phyloP scores from a whole-genome alignment of 2,797 vertebrate species.

The Siniperca obscura region DNA sequence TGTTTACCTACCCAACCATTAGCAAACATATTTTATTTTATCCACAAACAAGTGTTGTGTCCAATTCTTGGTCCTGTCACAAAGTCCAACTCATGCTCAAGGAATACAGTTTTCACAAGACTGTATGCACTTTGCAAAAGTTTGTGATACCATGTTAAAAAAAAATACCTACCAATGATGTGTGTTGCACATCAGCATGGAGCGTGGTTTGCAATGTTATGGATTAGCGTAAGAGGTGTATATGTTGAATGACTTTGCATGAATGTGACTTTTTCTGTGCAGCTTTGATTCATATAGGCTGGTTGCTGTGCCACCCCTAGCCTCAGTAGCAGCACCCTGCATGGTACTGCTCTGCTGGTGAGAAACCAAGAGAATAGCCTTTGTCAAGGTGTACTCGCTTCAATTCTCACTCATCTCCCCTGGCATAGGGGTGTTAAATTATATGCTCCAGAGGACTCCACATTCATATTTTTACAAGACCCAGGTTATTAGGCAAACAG shows the following conservation, averaged over 20 bases:
- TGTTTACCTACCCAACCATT: background rate
- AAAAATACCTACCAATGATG: background rate
- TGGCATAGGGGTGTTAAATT: conserved; percentile 87
- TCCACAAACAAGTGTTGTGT: background rate
- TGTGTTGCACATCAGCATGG: conserved; percentile 21
- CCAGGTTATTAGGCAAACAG: conserved; percentile 86
- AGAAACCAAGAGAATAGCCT: conserved; percentile 84
- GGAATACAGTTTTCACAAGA: background rate
- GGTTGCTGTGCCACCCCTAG: conserved; percentile 55
- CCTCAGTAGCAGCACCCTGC: conserved; percentile 66
- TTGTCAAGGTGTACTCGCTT: conserved; percentile 86
- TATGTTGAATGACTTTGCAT: conserved; percentile 40
- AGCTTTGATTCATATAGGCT: conserved; percentile 62
- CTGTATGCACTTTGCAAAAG: background rate
- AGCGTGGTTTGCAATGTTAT: conserved; percentile 42
- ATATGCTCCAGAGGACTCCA: conserved; percentile 82
- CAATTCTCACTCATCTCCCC: conserved; percentile 90
- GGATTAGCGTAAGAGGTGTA: conserved; percentile 33
- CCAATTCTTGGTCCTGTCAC: background rate
- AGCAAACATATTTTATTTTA: background rate
- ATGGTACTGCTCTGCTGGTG: conserved; percentile 76
- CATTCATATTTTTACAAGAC: conserved; percentile 82
- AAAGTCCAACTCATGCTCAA: background rate
- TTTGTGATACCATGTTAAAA: background rate
- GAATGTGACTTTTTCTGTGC: conserved; percentile 56